Base-by-base conservation (phyloP, 2,888 invertebrate species). In the Phania funesta region DNA sequence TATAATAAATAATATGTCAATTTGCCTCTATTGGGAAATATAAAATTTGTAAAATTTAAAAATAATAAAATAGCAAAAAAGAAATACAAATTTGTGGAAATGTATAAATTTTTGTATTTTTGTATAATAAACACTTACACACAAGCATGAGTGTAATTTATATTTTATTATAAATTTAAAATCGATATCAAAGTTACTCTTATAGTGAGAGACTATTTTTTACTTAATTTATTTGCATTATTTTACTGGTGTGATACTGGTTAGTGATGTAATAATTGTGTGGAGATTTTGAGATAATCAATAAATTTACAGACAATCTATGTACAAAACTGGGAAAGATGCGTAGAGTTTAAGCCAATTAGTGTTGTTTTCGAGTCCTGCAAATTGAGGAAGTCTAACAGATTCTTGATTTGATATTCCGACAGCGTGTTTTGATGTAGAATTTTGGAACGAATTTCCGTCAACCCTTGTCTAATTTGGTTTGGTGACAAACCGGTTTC, bases 1-100 rank as follows among this genome's bases (percentile, higher is more conserved):
- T 84, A 83, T 84, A 84, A 85, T 76, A 85, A 85, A 85, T 83
- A 81, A 84, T 80, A 83, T 85, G 84, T 80, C 84, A 85, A 85
- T 83, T 83, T 83, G 68, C 73, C 68, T 84, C 85, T 83, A 78
- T 83, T 75, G 84, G 84, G 84, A 81, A 71, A 78, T 77, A 73
- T 46, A 54, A 46, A 64, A 56, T 24, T 35, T 20, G 2, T 18
- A 18, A 26, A 50, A n/a, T 1, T 22, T 0, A 11, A 60, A 9
- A 56, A 58, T 13, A 13, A 32, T 5, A 32, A 26, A 46, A 46
- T 20, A 11, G 3, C 1, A n/a, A 38, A 4, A 50, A 52, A 26
- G 18, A 13, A 16, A 18, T 52, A 11, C 0, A 50, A 41, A 32
- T 62, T 64, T 62, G n/a, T n/a, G n/a, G n/a, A 74, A 80, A 48